Evolutionary conservation across 1,140 invertebrate species (phyloP), one percentile per base, ranked within the genome.

Genomic region (Drosophila navojoa): DNA sequence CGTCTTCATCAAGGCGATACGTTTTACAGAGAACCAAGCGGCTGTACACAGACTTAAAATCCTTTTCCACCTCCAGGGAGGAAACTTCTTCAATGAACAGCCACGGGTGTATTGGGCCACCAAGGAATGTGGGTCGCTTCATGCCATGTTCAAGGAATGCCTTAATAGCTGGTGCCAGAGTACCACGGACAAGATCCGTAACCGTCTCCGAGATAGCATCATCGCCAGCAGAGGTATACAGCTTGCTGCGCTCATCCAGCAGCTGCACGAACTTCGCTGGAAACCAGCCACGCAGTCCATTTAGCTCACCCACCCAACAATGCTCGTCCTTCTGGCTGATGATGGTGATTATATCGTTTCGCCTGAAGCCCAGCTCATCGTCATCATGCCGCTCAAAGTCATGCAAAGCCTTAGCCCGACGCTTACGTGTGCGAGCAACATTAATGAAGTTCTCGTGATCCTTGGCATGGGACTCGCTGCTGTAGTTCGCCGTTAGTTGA

Each of bases 281-380:
- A 94, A 99, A 99, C 99, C 99, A 99, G 42, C 99, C 99, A 92
- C 97, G 94, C 35, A 99, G 92, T 2, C 99, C 99, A 94, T 99
- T 99, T 2, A 99, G 92, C 93, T 99, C 99, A 52, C 99, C 99
- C 71, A 99, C 96, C 99, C 99, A 99, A 92, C 99, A 99, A 92
- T 99, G 98, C 91, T 99, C 99, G 94, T 99, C 99, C 92, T 98
- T 98, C 90, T 98, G 98, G 87, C 97, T 99, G 27, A 99, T 96
- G 38, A 99, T 97, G 50, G 97, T 99, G 47, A 99, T 99, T 15
- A 99, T 98, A 93, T 99, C 98, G 94, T 99, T 99, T 93, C 98
- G 98, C 54, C 98, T 94, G 93, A 99, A 99, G 29, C 98, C 98
- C 25, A 99, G 93, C 93, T 99, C 99, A 93, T 99, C 98, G 90